Conservation (phyloP, 1,140 invertebrate species). For the Subanguina moxae region DNA sequence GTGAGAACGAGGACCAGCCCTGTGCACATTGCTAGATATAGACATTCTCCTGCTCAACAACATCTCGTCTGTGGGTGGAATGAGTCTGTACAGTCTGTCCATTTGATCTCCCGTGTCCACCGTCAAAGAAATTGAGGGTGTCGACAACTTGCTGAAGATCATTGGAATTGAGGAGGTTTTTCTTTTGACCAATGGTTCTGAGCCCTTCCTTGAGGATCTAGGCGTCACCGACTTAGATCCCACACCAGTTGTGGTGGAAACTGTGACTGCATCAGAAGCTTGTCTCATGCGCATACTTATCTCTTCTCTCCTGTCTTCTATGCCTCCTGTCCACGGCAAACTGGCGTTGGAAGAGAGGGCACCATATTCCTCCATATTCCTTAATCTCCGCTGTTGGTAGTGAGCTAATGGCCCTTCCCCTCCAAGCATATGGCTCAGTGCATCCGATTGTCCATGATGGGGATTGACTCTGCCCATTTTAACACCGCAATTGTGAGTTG, state of each 20-base stretch:
- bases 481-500: slow-evolving; percentile 2
- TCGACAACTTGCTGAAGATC: slow-evolving; percentile 4
- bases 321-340: background rate
- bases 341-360: background rate
- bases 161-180: slow-evolving; percentile 3
- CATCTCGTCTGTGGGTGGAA: background rate
- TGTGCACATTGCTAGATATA: background rate
- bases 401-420: background rate
- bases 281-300: background rate
- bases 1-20: too few relatives aligned
- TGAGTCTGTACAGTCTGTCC: background rate
- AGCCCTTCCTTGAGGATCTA: background rate
- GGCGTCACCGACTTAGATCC: background rate
- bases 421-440: too few relatives aligned
- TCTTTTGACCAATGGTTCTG: background rate
- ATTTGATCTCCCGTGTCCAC: background rate
- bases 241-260: background rate
- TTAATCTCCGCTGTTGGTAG: background rate
- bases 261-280: background rate
- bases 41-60: slow-evolving; percentile 2
- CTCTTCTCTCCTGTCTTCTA: background rate
- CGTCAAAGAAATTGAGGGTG: background rate
- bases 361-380: background rate
- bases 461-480: background rate
- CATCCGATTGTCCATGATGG: too few relatives aligned